Percentiles rank a stretch among this genome's conserved stretches.
phyloP scores from a whole-genome alignment of 2,797 vertebrate genomes.

The Molossus alvarezi region DNA sequence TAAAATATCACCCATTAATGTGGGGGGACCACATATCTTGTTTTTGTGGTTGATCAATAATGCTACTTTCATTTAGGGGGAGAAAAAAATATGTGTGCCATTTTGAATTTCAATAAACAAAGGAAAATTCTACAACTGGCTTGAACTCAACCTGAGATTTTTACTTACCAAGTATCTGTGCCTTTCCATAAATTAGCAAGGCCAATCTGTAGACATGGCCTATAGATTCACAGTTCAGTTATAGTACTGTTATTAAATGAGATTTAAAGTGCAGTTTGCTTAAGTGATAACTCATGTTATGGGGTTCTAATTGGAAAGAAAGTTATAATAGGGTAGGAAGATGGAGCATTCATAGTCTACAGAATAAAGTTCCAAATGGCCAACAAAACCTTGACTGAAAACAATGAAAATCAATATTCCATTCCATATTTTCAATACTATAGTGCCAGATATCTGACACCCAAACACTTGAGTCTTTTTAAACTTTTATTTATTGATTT shows the following conservation, averaged over 20 bases:
- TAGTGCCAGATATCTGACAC: neutral
- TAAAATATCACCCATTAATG: neutral
- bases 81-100: neutral
- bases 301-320: constrained; percentile 9
- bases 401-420: constrained; percentile 47
- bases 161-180: neutral
- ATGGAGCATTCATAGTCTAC: neutral
- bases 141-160: constrained; percentile 4
- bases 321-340: neutral
- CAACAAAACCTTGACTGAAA: constrained; percentile 24
- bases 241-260: neutral
- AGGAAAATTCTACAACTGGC: neutral
- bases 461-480: constrained; percentile 28
- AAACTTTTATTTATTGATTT: neutral
- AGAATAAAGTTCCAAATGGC: constrained; percentile 47
- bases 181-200: neutral
- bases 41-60: constrained; percentile 23
- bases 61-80: neutral
- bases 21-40: neutral
- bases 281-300: constrained; percentile 8
- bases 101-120: constrained; percentile 29
- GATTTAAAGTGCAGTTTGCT: constrained; percentile 50
- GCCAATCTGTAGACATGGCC: neutral
- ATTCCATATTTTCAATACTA: neutral
- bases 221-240: neutral